Percentiles rank a stretch among this genome's conserved stretches.
Evolutionary conservation across 2,888 invertebrate species (phyloP).

Genomic region (Creontiades dilutus): DNA sequence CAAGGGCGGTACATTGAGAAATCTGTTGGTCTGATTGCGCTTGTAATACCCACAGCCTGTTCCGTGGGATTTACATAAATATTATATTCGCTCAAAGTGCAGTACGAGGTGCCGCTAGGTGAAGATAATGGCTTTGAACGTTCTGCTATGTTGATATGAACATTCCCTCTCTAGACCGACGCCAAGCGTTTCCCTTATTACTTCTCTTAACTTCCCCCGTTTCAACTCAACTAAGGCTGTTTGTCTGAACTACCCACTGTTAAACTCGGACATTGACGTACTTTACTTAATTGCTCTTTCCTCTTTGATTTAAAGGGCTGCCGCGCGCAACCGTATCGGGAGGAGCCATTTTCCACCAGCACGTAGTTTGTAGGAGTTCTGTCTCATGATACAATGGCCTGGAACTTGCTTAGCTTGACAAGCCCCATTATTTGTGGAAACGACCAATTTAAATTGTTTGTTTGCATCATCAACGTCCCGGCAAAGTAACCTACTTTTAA

Average conservation of each 20-base stretch:
- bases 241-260: slow-evolving; percentile 66
- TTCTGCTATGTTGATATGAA: background rate
- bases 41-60: background rate
- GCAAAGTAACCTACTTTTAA: background rate
- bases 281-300: slow-evolving; percentile 68
- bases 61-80: background rate
- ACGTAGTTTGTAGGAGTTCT: slow-evolving; percentile 32
- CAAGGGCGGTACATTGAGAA: background rate
- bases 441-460: slow-evolving; percentile 36
- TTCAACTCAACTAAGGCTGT: slow-evolving; percentile 62
- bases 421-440: slow-evolving; percentile 44
- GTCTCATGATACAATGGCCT: slow-evolving; percentile 48
- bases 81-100: background rate
- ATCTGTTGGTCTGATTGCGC: background rate
- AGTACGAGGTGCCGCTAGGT: background rate
- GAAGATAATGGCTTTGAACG: background rate
- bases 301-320: slow-evolving; percentile 63
- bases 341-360: slow-evolving; percentile 27
- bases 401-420: slow-evolving; percentile 24
- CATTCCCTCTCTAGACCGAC: slow-evolving; percentile 3
- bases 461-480: background rate
- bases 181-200: slow-evolving; percentile 37
- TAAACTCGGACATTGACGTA: slow-evolving; percentile 71
- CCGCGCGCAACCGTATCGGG: background rate
- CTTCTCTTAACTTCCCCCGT: slow-evolving; percentile 55